Conservation (phyloP, 2,113 vertebrate species). For the Xenotilapia caudafasciata region DNA sequence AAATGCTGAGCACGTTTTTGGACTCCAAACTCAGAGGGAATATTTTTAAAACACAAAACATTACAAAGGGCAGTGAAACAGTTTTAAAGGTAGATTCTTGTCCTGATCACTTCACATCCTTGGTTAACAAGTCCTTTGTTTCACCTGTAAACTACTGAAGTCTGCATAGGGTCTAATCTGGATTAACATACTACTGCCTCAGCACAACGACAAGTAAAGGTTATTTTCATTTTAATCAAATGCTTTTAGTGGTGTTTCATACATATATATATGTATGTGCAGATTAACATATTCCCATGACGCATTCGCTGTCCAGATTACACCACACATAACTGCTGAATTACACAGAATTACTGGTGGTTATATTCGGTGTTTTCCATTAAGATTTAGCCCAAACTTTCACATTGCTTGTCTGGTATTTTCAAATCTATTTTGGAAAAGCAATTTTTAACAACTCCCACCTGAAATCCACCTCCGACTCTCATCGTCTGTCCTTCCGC, state of each 20-base stretch:
- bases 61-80: neutral
- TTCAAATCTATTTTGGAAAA: neutral
- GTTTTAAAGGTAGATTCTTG: neutral
- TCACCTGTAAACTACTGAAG: neutral
- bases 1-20: neutral
- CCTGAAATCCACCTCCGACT: constrained; percentile 35
- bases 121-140: neutral
- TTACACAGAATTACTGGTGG: neutral
- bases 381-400: neutral
- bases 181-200: neutral
- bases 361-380: neutral
- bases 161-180: neutral
- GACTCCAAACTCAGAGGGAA: neutral
- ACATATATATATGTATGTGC: neutral
- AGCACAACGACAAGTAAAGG: neutral
- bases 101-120: neutral
- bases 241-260: neutral
- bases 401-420: neutral
- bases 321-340: neutral
- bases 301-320: neutral
- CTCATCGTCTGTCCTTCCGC: constrained; percentile 11
- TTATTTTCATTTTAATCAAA: neutral
- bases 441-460: neutral
- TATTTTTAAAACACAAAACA: neutral
- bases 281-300: neutral